phyloP scores from a whole-genome alignment of 2,113 vertebrate genomes.

The Paramisgurnus dabryanus region DNA sequence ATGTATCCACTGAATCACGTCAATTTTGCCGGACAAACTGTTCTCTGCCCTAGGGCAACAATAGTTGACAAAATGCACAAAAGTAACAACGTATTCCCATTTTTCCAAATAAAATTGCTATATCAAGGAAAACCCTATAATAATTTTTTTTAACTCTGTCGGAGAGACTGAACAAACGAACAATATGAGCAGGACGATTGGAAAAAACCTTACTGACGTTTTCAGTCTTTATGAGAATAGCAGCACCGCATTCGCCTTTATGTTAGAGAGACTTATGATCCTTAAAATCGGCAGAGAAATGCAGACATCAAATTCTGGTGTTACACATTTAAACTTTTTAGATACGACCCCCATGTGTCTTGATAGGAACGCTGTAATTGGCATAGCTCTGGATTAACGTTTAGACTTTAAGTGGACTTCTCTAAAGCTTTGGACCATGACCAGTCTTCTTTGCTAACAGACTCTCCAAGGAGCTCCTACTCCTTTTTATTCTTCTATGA shows the following conservation, averaged over 20 bases:
- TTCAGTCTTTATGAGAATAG: slow-evolving; percentile 13
- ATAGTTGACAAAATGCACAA: background rate
- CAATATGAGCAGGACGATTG: slow-evolving; percentile 21
- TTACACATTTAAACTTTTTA: slow-evolving; percentile 29
- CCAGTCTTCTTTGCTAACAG: slow-evolving; percentile 41
- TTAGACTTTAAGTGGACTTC: slow-evolving; percentile 36
- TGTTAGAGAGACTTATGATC: slow-evolving; percentile 25
- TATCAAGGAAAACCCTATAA: background rate
- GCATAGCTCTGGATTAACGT: slow-evolving; percentile 14
- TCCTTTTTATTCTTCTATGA: slow-evolving; percentile 43
- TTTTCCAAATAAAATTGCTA: slow-evolving; percentile 29
- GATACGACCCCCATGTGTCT: slow-evolving; percentile 18
- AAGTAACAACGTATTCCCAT: background rate
- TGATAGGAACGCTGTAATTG: slow-evolving; percentile 32
- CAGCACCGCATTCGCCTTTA: slow-evolving; percentile 11
- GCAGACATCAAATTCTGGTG: slow-evolving; percentile 22
- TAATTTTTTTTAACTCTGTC: slow-evolving; percentile 4
- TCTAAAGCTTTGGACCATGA: slow-evolving; percentile 38
- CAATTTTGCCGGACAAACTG: background rate
- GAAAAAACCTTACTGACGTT: slow-evolving; percentile 30
- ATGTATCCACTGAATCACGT: slow-evolving; percentile 17
- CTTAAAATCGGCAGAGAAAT: slow-evolving; percentile 22
- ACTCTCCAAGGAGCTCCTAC: slow-evolving; percentile 27
- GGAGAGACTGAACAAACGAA: slow-evolving; percentile 20
- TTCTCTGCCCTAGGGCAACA: slow-evolving; percentile 2